Evolutionary conservation across 1,140 invertebrate species (phyloP), one percentile per base, ranked within the genome.

Genomic region (Catajapyx aquilonaris): DNA sequence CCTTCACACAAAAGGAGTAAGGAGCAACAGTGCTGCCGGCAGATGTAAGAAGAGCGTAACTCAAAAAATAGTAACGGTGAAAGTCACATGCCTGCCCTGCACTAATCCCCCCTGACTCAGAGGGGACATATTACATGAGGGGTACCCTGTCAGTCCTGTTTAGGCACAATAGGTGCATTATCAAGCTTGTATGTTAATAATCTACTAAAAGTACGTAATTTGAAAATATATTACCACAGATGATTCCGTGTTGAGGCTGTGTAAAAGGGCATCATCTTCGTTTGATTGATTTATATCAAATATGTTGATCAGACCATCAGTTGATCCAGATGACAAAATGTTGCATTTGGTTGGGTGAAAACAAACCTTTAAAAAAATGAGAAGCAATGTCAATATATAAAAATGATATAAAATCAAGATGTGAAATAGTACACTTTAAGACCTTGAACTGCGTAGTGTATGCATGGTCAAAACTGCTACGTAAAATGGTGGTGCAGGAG

Each of bases 241-340:
- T 38, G 74, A 77, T 49, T 83, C 77, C 9, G 80, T 71, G 52
- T 88, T 91, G n/a, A 86, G 61, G 2, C 76, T 77, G 48, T 71
- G 71, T 15, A 58, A 54, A 1, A 94, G 56, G 0, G 87, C 85
- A 52, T 81, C 75, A 41, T 87, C 81, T 60, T 93, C 86, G 2
- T 54, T 61, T 1, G 59, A 45, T 53, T 86, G 60, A 32, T 61
- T 65, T 1, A 91, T 60, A 52, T 91, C 76, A 54, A 75, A 93
- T 15, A 85, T 50, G 59, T 90, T 91, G 1, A 91, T 69, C 1
- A 91, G 59, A 0, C 85, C 84, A 60, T 93, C 86, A 1, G 71
- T 69, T 16, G 80, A 76, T 1, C 80, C 80, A 1, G 76, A 71
- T 31, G 71, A 67, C 31, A 93, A 49, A 15, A 64, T 55, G 52